Percentiles rank a stretch among this genome's conserved stretches.
Conservation (phyloP, 2,113 vertebrate genomes). For the Tauraco erythrolophus region DNA sequence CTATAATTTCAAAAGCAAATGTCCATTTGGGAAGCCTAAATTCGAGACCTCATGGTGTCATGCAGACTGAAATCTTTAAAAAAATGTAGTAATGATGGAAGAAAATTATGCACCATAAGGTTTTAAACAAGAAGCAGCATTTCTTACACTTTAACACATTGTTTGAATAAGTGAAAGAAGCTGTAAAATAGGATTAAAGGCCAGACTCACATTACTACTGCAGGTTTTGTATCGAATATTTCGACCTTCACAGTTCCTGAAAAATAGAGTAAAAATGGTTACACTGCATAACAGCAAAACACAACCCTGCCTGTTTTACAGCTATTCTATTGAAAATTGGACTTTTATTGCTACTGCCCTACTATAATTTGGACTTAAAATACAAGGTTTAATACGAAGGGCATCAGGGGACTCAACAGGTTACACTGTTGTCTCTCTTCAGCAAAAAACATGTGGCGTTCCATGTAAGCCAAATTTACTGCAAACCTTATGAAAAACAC, state of each 20-base stretch:
- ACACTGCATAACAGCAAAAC: not conserved
- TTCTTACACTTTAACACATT: constrained; percentile 51
- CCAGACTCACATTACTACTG: constrained; percentile 89
- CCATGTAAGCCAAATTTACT: not conserved
- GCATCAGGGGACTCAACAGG: not conserved
- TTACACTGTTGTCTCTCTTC: not conserved
- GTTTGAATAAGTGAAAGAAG: not conserved
- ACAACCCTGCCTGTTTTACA: not conserved
- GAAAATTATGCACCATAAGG: constrained; percentile 1
- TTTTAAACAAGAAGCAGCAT: constrained; percentile 9
- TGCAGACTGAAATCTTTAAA: constrained; percentile 28
- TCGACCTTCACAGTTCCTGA: constrained; percentile 90
- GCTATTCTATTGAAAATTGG: not conserved
- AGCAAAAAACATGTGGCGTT: not conserved
- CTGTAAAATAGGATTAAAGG: constrained; percentile 14
- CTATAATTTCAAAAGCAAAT: constrained; percentile 7
- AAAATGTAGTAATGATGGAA: constrained; percentile 15
- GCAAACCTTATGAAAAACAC: constrained; percentile 11
- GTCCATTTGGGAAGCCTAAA: constrained; percentile 34
- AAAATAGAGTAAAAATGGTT: constrained; percentile 34
- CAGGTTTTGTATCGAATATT: constrained; percentile 94
- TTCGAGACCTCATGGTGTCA: constrained; percentile 20
- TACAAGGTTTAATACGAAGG: not conserved
- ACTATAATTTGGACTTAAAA: not conserved
- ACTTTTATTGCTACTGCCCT: not conserved